Base-by-base conservation (phyloP, 35 echinoderm and acorn worm species). In the Ptychodera flava region DNA sequence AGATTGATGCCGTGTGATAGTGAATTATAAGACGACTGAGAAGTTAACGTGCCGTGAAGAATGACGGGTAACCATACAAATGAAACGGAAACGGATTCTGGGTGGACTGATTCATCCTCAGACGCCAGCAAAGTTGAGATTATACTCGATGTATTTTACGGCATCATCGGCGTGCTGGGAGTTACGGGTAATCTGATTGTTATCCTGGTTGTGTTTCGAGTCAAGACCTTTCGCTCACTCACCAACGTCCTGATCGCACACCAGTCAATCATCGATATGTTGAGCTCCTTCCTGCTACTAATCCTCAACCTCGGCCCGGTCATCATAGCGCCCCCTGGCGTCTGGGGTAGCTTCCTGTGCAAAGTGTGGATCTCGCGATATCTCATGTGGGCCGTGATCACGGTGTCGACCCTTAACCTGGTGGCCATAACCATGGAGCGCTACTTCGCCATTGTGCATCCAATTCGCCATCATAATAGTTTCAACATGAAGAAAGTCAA, bases 371-470 rank as follows among this genome's bases (percentile, higher is more conserved):
- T 38, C 33, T 86, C 85, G 28, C 45, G 85, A 16, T 86, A 86
- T 32, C 32, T 86, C 33, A 76, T 77, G n/a, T 86, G 85, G 85
- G 85, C 37, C 78, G 38, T 33, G 2, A 76, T 86, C 15, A 76
- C 37, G 27, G 64, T 86, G 37, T 86, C 85, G 31, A 76, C 88
- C 12, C 30, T 84, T 0, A 89, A 89, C 64, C 81, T 89, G 31
- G 53, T 90, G 31, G 82, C 80, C 29, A 37, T 90, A 15, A 84
- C 88, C 6, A 28, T 90, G 27, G 88, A 90, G n/a, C 30, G 88
- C 16, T 90, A 90, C 45, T 90, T 84, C 37, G 88, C 88, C 0
- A 79, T 90, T 10, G 82, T 80, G 29, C 88, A 90, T 64, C 80
- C 88, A 64, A 22, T 64, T 64, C 6, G 45, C 45, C 45, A 64